Conservation (phyloP, 2,888 invertebrate species). For the Drosophila mimetica region DNA sequence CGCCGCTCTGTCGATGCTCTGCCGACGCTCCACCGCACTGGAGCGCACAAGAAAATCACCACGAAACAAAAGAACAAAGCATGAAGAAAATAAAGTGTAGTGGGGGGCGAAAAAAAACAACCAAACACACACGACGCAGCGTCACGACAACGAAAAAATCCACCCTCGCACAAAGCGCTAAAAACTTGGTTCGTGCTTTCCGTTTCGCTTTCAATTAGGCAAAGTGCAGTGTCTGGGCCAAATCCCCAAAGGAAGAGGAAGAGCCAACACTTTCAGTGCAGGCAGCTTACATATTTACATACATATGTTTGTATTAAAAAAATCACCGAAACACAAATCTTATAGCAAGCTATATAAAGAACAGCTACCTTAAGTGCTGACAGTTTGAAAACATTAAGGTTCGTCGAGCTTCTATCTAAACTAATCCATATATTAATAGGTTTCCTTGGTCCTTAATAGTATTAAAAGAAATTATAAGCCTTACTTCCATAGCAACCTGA, state of each 20-base stretch:
- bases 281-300: neutral
- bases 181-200: conserved; percentile 11
- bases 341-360: neutral
- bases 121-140: conserved; percentile 30
- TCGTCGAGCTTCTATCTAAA: no score
- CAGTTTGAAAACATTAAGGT: neutral
- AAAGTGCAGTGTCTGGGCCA: conserved; percentile 49
- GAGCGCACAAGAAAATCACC: conserved; percentile 71
- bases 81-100: conserved; percentile 21
- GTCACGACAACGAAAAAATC: conserved; percentile 45
- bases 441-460: no score
- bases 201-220: conserved; percentile 62
- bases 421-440: no score
- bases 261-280: conserved; percentile 1
- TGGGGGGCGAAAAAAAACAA: conserved; percentile 7
- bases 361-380: neutral
- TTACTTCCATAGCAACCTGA: no score
- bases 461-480: no score
- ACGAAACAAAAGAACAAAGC: conserved; percentile 75
- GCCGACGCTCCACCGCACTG: conserved; percentile 38
- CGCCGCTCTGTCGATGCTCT: conserved; percentile 10
- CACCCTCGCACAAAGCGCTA: conserved; percentile 44
- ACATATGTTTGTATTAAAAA: neutral
- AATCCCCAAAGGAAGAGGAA: neutral
- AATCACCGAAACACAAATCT: neutral